phyloP scores from a whole-genome alignment of 2,113 vertebrate genomes.

The Prunella himalayana region DNA sequence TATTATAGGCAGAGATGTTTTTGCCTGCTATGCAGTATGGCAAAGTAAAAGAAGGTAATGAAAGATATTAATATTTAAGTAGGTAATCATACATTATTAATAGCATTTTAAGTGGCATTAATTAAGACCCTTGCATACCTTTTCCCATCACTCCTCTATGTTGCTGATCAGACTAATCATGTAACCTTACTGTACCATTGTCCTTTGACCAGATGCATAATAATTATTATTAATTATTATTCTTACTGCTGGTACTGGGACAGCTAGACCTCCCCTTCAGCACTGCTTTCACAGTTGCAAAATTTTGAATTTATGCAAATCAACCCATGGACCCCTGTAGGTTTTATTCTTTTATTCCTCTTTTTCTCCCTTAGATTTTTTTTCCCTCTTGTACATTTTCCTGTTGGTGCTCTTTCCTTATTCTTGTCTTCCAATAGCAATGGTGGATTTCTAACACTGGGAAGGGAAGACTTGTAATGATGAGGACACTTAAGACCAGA shows the following conservation, averaged over 20 bases:
- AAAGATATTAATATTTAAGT: slow-evolving; percentile 49
- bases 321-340: background rate
- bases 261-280: background rate
- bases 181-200: slow-evolving; percentile 1
- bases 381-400: background rate
- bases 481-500: background rate
- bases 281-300: background rate
- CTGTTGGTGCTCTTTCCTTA: background rate
- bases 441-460: background rate
- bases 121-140: slow-evolving; percentile 7
- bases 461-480: background rate
- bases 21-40: background rate
- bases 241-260: background rate
- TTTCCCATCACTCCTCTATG: background rate
- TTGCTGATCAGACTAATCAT: slow-evolving; percentile 26
- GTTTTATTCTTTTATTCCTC: background rate
- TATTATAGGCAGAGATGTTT: background rate
- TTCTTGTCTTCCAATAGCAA: background rate
- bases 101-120: slow-evolving; percentile 7
- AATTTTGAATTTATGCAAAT: background rate
- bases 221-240: slow-evolving; percentile 23
- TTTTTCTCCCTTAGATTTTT: background rate
- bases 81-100: slow-evolving; percentile 40
- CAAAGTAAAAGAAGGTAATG: background rate
- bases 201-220: background rate